Evolutionary conservation across 2,113 vertebrate genomes (phyloP).

Genomic region (Syngnathus typhle): DNA sequence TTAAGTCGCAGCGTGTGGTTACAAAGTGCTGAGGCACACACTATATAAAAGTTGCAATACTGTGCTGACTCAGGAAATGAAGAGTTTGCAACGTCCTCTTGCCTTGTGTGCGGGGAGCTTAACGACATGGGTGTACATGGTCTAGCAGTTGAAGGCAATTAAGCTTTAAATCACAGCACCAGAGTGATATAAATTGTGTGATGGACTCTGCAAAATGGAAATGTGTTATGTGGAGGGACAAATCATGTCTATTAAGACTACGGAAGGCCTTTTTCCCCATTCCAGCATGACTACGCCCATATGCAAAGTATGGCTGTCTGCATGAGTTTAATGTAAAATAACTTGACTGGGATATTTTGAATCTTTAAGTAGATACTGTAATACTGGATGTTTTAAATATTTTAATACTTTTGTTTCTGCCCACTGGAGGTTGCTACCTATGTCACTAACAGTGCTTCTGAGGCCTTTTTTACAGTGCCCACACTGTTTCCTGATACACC

Average conservation of each 20-base stretch:
- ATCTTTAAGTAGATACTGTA: neutral
- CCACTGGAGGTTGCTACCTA: neutral
- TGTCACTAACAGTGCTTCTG: too few relatives aligned
- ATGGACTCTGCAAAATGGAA: neutral
- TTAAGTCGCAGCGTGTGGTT: neutral
- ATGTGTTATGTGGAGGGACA: neutral
- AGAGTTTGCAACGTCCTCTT: neutral
- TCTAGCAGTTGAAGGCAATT: neutral
- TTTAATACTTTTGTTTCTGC: neutral
- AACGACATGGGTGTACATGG: neutral
- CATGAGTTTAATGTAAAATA: neutral
- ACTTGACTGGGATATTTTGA: neutral
- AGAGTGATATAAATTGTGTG: neutral
- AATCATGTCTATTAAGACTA: neutral
- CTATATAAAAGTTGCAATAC: neutral
- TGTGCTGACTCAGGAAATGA: neutral
- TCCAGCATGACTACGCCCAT: neutral
- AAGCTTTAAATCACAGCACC: neutral
- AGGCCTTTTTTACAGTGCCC: neutral
- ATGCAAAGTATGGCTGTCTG: neutral
- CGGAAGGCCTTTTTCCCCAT: neutral
- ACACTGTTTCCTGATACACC: neutral
- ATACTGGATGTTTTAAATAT: neutral
- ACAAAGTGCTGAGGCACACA: neutral
- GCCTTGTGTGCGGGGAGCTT: neutral